Conservation (phyloP, 2,113 vertebrate species). For the Laticauda colubrina region DNA sequence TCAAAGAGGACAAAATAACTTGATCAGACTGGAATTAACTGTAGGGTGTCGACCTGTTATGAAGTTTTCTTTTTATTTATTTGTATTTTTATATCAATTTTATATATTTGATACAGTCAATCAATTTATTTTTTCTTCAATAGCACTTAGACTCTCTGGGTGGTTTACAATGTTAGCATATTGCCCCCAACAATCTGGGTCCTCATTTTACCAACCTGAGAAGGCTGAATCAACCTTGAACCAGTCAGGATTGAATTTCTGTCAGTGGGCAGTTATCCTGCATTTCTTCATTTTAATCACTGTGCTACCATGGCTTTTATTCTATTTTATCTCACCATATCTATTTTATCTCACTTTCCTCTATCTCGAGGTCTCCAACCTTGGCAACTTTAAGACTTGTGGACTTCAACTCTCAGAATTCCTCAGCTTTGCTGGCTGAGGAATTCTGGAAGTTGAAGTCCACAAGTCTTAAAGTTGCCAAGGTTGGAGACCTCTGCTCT, state of each 20-base stretch:
- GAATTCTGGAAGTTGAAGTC: too few relatives aligned
- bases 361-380: not conserved
- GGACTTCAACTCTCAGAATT: too few relatives aligned
- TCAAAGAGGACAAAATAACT: not conserved
- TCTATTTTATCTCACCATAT: not conserved
- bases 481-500: too few relatives aligned
- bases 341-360: not conserved
- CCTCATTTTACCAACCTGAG: not conserved
- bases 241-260: not conserved
- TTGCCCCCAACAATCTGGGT: too few relatives aligned
- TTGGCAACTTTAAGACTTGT: too few relatives aligned
- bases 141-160: not conserved
- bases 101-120: not conserved
- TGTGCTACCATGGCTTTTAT: not conserved
- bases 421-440: too few relatives aligned
- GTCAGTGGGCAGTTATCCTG: not conserved
- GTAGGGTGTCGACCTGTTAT: not conserved
- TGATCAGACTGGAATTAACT: not conserved
- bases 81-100: not conserved
- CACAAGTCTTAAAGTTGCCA: too few relatives aligned
- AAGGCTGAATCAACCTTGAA: not conserved
- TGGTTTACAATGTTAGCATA: too few relatives aligned
- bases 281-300: not conserved
- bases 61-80: not conserved
- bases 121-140: not conserved